A percentile compares a stretch with the other conserved stretches of the same genome.
Evolutionary conservation across 1,140 invertebrate genomes (phyloP).

Genomic region (Scaptodrosophila lebanonensis): DNA sequence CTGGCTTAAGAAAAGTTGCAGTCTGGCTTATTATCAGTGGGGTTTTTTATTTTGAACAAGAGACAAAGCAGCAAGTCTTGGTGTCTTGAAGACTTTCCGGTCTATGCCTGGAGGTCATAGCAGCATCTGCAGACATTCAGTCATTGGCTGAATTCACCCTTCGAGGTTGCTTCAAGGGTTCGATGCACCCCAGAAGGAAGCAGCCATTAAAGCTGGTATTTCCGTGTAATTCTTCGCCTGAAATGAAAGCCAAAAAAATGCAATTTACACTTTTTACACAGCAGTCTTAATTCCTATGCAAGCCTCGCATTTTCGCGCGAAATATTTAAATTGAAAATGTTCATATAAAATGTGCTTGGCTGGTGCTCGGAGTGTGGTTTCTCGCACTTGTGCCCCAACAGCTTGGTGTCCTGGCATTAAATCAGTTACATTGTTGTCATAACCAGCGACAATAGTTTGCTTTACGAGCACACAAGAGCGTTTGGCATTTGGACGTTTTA

Average conservation of each 20-base stretch:
- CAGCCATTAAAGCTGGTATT: no score
- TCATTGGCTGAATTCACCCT: no score
- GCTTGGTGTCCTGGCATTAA: constrained; percentile 34
- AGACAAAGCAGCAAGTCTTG: no score
- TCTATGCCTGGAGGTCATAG: no score
- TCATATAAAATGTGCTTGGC: constrained; percentile 67
- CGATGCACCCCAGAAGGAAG: no score
- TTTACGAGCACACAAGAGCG: constrained; percentile 61
- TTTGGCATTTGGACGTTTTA: constrained; percentile 68
- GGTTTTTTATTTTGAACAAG: no score
- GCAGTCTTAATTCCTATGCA: constrained; percentile 11
- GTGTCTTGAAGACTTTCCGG: no score
- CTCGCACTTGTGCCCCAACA: no score
- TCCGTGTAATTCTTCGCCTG: no score
- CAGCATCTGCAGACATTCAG: no score
- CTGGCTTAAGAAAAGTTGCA: neutral
- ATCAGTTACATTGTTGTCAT: constrained; percentile 53
- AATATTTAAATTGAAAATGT: constrained; percentile 70
- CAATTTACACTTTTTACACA: constrained; percentile 29
- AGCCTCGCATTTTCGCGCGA: constrained; percentile 26
- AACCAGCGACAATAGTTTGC: constrained; percentile 59
- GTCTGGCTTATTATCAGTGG: no score
- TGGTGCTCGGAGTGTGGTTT: constrained; percentile 11
- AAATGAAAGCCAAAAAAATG: constrained; percentile 6
- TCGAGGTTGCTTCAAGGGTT: no score